Evolutionary conservation across 2,888 invertebrate genomes (phyloP), one percentile per base, ranked within the genome.

Genomic region (Tenthredo distinguenda): DNA sequence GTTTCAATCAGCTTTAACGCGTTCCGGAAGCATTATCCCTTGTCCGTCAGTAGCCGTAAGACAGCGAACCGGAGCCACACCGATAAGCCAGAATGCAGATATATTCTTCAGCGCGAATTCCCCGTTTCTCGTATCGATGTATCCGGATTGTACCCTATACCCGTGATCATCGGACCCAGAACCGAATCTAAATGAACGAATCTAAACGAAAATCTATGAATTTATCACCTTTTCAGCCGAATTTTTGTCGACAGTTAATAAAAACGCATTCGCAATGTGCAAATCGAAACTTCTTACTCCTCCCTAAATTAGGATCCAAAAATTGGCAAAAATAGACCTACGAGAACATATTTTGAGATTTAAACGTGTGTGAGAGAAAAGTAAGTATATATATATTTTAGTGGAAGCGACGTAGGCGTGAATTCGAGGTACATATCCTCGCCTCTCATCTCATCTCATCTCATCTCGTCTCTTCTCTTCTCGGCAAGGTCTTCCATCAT

Each of bases 1-100:
- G 85, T 87, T 90, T 89, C 90, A 87, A 89, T 89, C 88, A 89
- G 85, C 89, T 87, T 87, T 86, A 86, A 85, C 87, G 83, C 86
- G 85, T 86, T 79, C 84, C 82, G 86, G 85, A 87, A 87, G 86
- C 88, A 87, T 86, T 85, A 86, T 87, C 86, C 84, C 83, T 84
- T 86, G 85, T 65, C 86, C 82, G 50, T 85, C 77, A 81, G 81
- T 21, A 62, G 37, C 37, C 40, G 37, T 62, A 62, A 62, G 58
- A 81, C 81, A 81, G 81, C 9, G 15, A 81, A 34, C 12, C 18
- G 4, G 15, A 40, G 47, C 47, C 10, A 12, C 26, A 15, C 68
- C 34, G 34, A 34, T 50, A 50, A 50, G 5, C 50, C 77, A 77
- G 50, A 77, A 55, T 55, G 50, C 55, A 47, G 76, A 47, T 18